phyloP scores from a whole-genome alignment of 2,113 vertebrate genomes.

The Pangasianodon gigas region DNA sequence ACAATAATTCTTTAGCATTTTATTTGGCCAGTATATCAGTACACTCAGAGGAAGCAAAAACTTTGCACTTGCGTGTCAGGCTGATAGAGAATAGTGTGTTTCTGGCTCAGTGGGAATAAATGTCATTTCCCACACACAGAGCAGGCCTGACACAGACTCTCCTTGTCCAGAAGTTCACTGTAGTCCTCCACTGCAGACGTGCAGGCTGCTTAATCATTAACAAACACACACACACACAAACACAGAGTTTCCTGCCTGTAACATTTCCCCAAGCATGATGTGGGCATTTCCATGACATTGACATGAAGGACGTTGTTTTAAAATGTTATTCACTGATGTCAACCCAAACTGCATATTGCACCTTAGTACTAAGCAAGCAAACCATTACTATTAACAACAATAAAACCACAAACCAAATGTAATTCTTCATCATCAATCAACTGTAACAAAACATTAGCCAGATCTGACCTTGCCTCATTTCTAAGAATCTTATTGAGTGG shows the following conservation, averaged over 20 bases:
- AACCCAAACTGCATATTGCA: not conserved
- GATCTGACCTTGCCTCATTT: not conserved
- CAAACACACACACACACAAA: slow-evolving; percentile 29
- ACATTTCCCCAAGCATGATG: slow-evolving; percentile 18
- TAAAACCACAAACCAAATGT: not conserved
- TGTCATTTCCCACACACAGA: slow-evolving; percentile 30
- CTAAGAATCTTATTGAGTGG: not conserved
- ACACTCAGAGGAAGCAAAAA: slow-evolving; percentile 3
- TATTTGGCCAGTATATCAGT: not conserved
- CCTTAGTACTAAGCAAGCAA: not conserved
- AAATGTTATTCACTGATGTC: not conserved
- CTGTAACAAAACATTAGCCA: not conserved
- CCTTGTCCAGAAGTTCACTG: slow-evolving; percentile 30
- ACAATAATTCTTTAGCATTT: not conserved
- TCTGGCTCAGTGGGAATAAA: slow-evolving; percentile 34
- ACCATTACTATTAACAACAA: not conserved
- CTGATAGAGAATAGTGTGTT: slow-evolving; percentile 22
- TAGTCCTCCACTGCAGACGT: not conserved
- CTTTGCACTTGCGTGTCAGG: not conserved
- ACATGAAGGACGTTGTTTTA: not conserved
- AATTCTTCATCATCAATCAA: not conserved
- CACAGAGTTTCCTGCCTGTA: slow-evolving; percentile 23
- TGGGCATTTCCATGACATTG: not conserved
- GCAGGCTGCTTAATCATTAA: slow-evolving; percentile 38
- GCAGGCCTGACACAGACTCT: slow-evolving; percentile 12